These are phyloP conservation scores for Sarcoramphus papa DNA, from an alignment of 2,797 vertebrate genomes.

Conservation along the genomic window DNA sequence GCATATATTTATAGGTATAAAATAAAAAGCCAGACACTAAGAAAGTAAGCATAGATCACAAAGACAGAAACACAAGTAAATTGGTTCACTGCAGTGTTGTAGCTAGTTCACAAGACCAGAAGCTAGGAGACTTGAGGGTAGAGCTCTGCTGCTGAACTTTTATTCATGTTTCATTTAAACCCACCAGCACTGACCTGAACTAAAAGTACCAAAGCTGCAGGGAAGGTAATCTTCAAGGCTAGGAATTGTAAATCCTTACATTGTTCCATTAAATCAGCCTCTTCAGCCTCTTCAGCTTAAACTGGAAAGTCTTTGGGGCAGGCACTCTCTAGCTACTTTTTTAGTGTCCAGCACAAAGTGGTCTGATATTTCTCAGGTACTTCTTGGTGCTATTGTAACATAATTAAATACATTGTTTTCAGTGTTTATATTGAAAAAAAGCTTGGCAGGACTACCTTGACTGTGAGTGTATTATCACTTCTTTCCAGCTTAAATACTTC, in stretches of 20 bases:
- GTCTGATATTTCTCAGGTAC: background rate
- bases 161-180: background rate
- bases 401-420: background rate
- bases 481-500: background rate
- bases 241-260: background rate
- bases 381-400: background rate
- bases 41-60: background rate
- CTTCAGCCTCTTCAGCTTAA: background rate
- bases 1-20: background rate
- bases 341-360: background rate
- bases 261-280: background rate
- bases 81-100: background rate
- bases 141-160: background rate
- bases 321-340: background rate
- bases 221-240: conserved; percentile 6
- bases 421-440: background rate
- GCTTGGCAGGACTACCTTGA: background rate
- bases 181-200: background rate
- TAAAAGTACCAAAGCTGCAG: background rate
- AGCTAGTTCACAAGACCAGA: background rate
- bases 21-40: background rate
- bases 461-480: background rate
- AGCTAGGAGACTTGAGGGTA: background rate
- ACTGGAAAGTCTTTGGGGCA: background rate
- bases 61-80: background rate